Percentiles rank a stretch among this genome's conserved stretches.
Conservation (phyloP, 2,888 invertebrate genomes). For the Drosophila mercatorum region DNA sequence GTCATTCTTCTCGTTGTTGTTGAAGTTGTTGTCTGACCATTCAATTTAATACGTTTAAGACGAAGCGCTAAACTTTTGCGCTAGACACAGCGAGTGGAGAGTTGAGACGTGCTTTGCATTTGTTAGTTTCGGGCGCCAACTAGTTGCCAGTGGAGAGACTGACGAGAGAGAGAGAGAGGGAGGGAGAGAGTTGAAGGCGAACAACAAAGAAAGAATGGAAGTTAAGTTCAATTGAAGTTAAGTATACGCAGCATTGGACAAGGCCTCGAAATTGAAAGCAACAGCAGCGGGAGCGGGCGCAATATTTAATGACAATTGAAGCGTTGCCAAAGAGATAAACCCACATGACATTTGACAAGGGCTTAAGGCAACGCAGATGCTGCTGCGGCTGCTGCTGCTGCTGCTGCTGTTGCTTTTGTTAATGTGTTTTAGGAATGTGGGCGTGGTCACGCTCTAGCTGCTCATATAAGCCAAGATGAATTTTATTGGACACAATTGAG, state of each 20-base stretch:
- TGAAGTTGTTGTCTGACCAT: conserved; percentile 38
- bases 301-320: conserved; percentile 55
- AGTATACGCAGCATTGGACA: conserved; percentile 35
- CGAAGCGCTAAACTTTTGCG: conserved; percentile 49
- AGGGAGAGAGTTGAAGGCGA: not conserved
- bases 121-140: conserved; percentile 30
- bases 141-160: conserved; percentile 25
- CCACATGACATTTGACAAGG: conserved; percentile 74
- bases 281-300: conserved; percentile 15
- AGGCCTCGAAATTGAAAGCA: conserved; percentile 25
- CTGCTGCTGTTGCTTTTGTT: conserved; percentile 18
- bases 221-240: conserved; percentile 15
- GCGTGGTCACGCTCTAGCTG: conserved; percentile 36
- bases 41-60: conserved; percentile 65
- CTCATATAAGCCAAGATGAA: conserved; percentile 74
- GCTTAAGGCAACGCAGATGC: conserved; percentile 60
- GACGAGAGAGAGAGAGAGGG: not conserved
- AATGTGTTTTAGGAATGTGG: conserved; percentile 40
- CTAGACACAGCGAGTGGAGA: conserved; percentile 1
- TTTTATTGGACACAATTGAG: conserved; percentile 74
- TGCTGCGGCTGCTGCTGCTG: conserved; percentile 14
- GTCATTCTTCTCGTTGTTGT: conserved; percentile 17
- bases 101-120: conserved; percentile 48
- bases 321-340: conserved; percentile 50
- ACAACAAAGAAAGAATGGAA: not conserved